Base-by-base conservation (phyloP, 1,140 invertebrate species). In the Rhagoletis zephyria region DNA sequence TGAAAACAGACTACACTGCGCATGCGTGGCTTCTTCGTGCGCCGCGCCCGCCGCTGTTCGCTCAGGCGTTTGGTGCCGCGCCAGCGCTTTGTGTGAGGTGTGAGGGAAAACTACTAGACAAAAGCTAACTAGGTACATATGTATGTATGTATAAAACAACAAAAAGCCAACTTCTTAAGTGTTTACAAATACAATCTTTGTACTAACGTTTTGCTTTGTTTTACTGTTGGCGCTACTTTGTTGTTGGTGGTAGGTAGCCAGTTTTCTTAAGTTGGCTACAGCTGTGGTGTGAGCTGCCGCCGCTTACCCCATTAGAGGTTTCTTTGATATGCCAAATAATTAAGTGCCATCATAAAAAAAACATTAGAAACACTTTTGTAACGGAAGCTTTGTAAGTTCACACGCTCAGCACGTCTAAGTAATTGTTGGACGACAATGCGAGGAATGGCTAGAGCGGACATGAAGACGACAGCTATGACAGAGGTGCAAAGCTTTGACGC, bases 281-380 rank as follows among this genome's bases (percentile, higher is more conserved):
- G 48, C 14, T 74, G 70, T 14, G 48, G 40, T 45, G 12, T 74
- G 48, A 74, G 70, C 16, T 51, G 45, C 48, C 74, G 14, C 9
- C 30, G 30, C 30, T 0, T 30, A 19, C 19, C 14, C 42, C 19
- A 16, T 56, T 56, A 48, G n/a, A 19, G 74, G 48, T 81, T 45
- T 19, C 5, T 81, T 56, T 56, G 51, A 19, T 81, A 12, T n/a
- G 74, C 48, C 48, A 81, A 81, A 81, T 81, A 81, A 81, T 81
- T 81, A 81, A 81, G 74, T 81, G 74, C 74, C 48, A 81, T 81
- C 74, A 81, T 81, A 81, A 81, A 30, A 81, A 30, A 81, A 81
- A 81, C 74, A 56, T 81, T 81, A 81, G 56, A 81, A 48, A 81
- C 48, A 81, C 48, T 81, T 81, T 81, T 81, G 74, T 81, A 81